Base-by-base conservation (phyloP, 2,797 vertebrate species). In the Epinephelus malabaricus region DNA sequence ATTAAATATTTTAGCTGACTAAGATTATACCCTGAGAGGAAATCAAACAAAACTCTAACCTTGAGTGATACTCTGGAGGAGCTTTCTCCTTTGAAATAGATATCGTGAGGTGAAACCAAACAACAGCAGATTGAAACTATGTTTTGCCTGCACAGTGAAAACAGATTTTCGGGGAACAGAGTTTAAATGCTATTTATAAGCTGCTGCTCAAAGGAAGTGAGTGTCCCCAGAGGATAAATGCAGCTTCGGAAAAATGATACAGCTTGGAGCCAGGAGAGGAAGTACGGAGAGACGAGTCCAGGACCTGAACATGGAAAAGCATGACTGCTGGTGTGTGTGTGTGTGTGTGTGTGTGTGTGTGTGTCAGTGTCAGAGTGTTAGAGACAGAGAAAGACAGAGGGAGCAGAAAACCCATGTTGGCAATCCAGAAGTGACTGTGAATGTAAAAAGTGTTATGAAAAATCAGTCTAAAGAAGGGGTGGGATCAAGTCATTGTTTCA, bases 161-260 rank as follows among this genome's bases (percentile, higher is more conserved):
- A 94, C 92, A 94, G 93, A 93, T 92, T 95, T 94, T 90, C 45
- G 70, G 78, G 86, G 86, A 88, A 92, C 83, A 78, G 87, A 87
- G 85, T 85, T 84, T 83, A 94, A 92, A 94, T 82, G 85, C 92
- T 95, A 95, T 96, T 96, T 95, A 95, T 96, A 96, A 93, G 82
- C 79, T 60, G 81, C 88, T 89, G 90, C 92, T 95, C 88, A 95
- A 89, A 96, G 95, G 95, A 96, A 95, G 94, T 93, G 84, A 92
- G 86, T 73, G 78, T 94, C 94, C 92, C 94, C 56, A 55, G 94
- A 92, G 95, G 88, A 93, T 94, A 93, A 94, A 94, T 88, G 90
- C 87, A 94, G 95, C 94, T 92, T 94, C 87, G 95, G 94, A 95
- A 95, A 94, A 95, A 95, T 93, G 92, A 96, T 95, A 95, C 92